Conservation (phyloP, 64 coral and sea anemone species). For the Porites lutea region DNA sequence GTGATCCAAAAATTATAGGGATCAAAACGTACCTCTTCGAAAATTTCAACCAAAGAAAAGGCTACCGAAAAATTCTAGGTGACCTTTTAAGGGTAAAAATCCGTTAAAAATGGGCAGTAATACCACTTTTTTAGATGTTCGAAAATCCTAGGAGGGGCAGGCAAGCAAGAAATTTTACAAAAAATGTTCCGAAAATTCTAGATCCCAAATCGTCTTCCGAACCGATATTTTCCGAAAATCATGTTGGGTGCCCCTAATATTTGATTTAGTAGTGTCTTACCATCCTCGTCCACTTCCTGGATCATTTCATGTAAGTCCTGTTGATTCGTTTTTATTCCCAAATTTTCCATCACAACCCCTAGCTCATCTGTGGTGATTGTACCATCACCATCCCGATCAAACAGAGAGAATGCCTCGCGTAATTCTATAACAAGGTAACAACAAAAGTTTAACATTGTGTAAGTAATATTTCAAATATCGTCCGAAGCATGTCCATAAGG, state of each 20-base stretch:
- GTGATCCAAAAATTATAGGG: too few species aligned
- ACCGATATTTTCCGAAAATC: not conserved
- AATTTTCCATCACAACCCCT: slow-evolving; percentile 72
- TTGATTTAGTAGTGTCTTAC: slow-evolving; percentile 16
- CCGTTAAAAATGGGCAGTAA: too few species aligned
- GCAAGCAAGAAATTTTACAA: too few species aligned
- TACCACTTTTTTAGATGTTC: too few species aligned
- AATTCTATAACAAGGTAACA: slow-evolving; percentile 50
- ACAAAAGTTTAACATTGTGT: not conserved
- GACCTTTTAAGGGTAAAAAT: too few species aligned
- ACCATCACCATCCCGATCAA: slow-evolving; percentile 78
- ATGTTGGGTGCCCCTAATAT: not conserved
- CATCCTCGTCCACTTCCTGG: slow-evolving; percentile 83
- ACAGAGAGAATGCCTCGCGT: slow-evolving; percentile 78
- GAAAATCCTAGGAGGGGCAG: too few species aligned
- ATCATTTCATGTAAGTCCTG: slow-evolving; percentile 78
- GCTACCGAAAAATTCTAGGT: too few species aligned
- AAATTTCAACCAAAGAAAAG: too few species aligned
- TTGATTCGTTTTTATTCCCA: slow-evolving; percentile 56
- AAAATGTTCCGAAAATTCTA: too few species aligned
- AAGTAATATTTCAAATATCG: slow-evolving; percentile 48
- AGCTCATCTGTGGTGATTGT: slow-evolving; percentile 80
- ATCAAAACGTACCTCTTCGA: too few species aligned
- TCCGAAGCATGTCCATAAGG: slow-evolving; percentile 57
- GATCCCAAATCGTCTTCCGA: too few species aligned